Evolutionary conservation across 2,113 vertebrate genomes (phyloP).

Genomic region (Macquaria australasica): DNA sequence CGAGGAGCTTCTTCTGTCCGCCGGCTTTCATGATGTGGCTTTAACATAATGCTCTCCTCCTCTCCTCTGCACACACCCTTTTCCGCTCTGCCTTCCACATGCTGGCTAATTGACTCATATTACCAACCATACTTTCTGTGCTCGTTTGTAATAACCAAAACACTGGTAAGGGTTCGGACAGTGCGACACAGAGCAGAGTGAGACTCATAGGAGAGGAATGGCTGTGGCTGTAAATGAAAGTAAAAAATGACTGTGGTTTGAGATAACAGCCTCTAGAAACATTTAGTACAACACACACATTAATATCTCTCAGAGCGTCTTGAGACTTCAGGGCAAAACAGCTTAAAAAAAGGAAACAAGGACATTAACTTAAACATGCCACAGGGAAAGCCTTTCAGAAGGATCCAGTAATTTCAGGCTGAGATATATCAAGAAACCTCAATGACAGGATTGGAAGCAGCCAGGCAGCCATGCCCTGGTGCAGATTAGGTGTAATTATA

Average conservation of each 20-base stretch:
- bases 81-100: conserved; percentile 48
- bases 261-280: not conserved
- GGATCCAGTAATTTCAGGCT: conserved; percentile 66
- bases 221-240: not conserved
- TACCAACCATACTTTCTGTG: not conserved
- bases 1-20: not conserved
- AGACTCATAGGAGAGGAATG: not conserved
- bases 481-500: conserved; percentile 67
- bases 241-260: not conserved
- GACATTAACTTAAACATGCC: not conserved
- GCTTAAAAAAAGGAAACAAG: not conserved
- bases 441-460: conserved; percentile 71
- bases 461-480: conserved; percentile 44
- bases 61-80: conserved; percentile 36
- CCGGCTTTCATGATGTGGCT: not conserved
- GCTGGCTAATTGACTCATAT: conserved; percentile 54
- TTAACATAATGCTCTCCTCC: conserved; percentile 16
- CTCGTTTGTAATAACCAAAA: not conserved
- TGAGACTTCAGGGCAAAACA: not conserved
- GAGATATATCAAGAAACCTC: conserved; percentile 58
- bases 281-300: not conserved
- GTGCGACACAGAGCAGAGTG: not conserved
- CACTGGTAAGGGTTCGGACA: not conserved
- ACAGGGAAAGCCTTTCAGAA: conserved; percentile 14
- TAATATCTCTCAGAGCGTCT: not conserved